Conservation (phyloP, 2,888 invertebrate genomes). For the Uloborus plumipes region DNA sequence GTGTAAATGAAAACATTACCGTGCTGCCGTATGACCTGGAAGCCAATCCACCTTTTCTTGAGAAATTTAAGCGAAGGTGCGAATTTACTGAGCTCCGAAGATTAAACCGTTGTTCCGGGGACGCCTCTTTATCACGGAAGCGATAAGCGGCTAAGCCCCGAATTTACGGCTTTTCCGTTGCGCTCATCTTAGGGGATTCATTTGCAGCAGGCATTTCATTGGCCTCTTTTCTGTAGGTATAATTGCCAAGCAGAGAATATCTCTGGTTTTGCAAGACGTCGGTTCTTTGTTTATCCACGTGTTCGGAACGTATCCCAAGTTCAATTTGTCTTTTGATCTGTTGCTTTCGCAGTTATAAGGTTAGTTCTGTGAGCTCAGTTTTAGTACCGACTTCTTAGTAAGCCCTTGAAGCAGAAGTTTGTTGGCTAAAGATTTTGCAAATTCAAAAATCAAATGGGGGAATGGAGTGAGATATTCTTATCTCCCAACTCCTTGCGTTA, state of each 20-base stretch:
- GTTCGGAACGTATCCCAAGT: slow-evolving; percentile 17
- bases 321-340: background rate
- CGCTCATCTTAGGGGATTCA: slow-evolving; percentile 38
- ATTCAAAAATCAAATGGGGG: too few relatives aligned
- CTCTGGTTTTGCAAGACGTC: slow-evolving; percentile 44
- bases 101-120: slow-evolving; percentile 49
- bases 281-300: slow-evolving; percentile 46
- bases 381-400: too few relatives aligned
- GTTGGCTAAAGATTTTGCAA: too few relatives aligned
- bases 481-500: too few relatives aligned
- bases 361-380: too few relatives aligned
- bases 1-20: slow-evolving; percentile 45
- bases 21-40: background rate
- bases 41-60: slow-evolving; percentile 26
- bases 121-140: slow-evolving; percentile 45
- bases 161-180: slow-evolving; percentile 46
- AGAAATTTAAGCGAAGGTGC: slow-evolving; percentile 44
- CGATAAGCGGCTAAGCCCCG: slow-evolving; percentile 50
- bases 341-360: too few relatives aligned
- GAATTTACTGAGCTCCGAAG: slow-evolving; percentile 43
- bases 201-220: slow-evolving; percentile 40
- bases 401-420: too few relatives aligned
- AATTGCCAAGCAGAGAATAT: slow-evolving; percentile 47
- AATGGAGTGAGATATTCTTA: too few relatives aligned
- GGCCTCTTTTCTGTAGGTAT: slow-evolving; percentile 28